Percentiles rank a stretch among this genome's conserved stretches.
Evolutionary conservation across 2,113 vertebrate genomes (phyloP).

Genomic region (Perca schrenkii): DNA sequence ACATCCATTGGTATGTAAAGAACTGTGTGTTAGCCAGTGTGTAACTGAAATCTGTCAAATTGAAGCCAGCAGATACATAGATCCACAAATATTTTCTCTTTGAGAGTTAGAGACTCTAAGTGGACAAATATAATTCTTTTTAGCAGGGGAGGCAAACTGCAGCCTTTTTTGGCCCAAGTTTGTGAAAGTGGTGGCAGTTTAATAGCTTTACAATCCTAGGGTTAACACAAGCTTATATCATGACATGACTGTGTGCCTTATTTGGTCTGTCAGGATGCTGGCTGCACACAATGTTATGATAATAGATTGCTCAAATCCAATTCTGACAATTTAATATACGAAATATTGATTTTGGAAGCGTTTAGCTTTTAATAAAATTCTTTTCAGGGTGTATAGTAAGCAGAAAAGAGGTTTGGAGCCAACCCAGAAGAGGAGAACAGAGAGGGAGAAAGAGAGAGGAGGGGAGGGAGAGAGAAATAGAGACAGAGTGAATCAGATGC

Average conservation of each 20-base stretch:
- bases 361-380: background rate
- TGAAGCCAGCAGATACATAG: background rate
- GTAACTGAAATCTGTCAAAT: slow-evolving; percentile 11
- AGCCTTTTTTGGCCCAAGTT: slow-evolving; percentile 39
- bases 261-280: slow-evolving; percentile 51
- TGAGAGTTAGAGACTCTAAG: background rate
- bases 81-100: background rate
- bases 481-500: slow-evolving; percentile 61
- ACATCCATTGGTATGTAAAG: background rate
- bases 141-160: background rate
- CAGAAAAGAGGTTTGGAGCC: background rate
- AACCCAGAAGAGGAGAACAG: slow-evolving; percentile 2
- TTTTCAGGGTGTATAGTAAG: background rate
- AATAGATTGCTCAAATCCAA: slow-evolving; percentile 7
- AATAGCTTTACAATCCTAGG: slow-evolving; percentile 24
- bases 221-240: slow-evolving; percentile 39
- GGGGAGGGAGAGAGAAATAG: slow-evolving; percentile 36
- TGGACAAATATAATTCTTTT: background rate
- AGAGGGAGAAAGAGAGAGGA: slow-evolving; percentile 19
- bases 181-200: slow-evolving; percentile 38
- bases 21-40: background rate
- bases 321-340: background rate
- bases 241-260: slow-evolving; percentile 42
- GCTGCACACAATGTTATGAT: slow-evolving; percentile 27
- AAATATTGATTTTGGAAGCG: slow-evolving; percentile 19